Evolutionary conservation across 1,140 invertebrate genomes (phyloP).

Genomic region (Cydia splendana): DNA sequence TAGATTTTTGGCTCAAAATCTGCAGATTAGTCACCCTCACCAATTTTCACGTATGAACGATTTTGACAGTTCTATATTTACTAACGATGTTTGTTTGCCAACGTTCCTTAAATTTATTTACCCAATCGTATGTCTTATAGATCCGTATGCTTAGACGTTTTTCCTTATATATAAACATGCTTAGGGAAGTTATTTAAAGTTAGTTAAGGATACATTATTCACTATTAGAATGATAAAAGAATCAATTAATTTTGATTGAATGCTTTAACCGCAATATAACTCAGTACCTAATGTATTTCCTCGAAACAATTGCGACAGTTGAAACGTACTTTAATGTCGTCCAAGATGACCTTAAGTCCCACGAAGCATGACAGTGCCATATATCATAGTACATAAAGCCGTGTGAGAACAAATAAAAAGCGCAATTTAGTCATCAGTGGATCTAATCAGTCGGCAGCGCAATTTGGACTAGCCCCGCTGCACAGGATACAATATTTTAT

Average conservation of each 20-base stretch:
- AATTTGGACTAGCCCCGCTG: slow-evolving; percentile 66
- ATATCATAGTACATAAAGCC: slow-evolving; percentile 21
- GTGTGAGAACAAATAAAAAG: slow-evolving; percentile 24
- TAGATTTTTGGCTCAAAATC: not conserved
- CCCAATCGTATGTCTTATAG: no score
- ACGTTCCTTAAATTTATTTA: no score
- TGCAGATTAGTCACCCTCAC: not conserved
- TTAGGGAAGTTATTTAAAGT: no score
- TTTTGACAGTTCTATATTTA: slow-evolving; percentile 15
- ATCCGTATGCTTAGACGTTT: no score
- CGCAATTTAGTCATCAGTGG: slow-evolving; percentile 22
- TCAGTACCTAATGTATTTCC: not conserved
- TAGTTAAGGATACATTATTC: no score
- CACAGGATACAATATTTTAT: slow-evolving; percentile 79
- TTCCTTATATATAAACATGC: no score
- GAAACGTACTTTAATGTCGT: not conserved
- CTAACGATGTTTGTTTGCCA: no score
- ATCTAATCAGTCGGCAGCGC: slow-evolving; percentile 47
- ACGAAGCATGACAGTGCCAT: slow-evolving; percentile 12
- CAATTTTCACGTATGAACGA: not conserved
- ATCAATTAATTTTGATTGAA: no score
- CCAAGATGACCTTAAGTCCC: slow-evolving; percentile 18
- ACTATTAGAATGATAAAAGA: no score
- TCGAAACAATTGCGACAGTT: not conserved
- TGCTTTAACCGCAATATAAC: not conserved